Base-by-base conservation (phyloP, 2,797 vertebrate species). In the Lagocephalus sceleratus region DNA sequence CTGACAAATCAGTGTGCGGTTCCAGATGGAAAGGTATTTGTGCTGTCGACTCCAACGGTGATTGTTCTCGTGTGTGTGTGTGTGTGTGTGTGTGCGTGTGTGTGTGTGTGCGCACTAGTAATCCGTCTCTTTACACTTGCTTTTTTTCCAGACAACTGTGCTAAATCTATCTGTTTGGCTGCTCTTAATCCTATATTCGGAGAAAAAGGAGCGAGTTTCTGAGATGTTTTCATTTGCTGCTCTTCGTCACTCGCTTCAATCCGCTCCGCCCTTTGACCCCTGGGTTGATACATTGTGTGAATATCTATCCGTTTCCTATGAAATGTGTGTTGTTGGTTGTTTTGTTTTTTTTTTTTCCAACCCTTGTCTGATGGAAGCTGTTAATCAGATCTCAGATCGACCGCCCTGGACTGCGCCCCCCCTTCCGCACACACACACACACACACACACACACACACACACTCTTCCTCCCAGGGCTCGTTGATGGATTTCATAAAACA, bases 121-220 rank as follows among this genome's bases (percentile, higher is more conserved):
- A 87, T 87, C 85, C 57, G 2, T 49, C 56, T 32, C 51, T 61
- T 70, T 77, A 67, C 68, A 66, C 65, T 74, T 73, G 65, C 55
- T 78, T 76, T 78, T 76, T 78, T 54, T 65, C 40, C 50, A 48
- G 60, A 75, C 73, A 66, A 79, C 70, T 65, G 50, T 25, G 65
- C 66, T 80, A 71, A 84, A 80, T 74, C 81, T 78, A 60, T 56
- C 47, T 68, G 60, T 56, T 72, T 57, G 51, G 63, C 49, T 17
- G 57, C 56, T 78, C 73, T 74, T 87, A 85, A 84, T 86, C 82
- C 70, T 20, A 57, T 51, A 48, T 80, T 83, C 63, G 10, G 58
- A 32, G 78, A 77, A 82, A 82, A 71, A 54, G 35, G 26, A 51
- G 19, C 15, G 26, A 62, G 43, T 52, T 64, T 60, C 46, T 16